phyloP scores from a whole-genome alignment of 2,888 invertebrate species.

The Euclidia mi region DNA sequence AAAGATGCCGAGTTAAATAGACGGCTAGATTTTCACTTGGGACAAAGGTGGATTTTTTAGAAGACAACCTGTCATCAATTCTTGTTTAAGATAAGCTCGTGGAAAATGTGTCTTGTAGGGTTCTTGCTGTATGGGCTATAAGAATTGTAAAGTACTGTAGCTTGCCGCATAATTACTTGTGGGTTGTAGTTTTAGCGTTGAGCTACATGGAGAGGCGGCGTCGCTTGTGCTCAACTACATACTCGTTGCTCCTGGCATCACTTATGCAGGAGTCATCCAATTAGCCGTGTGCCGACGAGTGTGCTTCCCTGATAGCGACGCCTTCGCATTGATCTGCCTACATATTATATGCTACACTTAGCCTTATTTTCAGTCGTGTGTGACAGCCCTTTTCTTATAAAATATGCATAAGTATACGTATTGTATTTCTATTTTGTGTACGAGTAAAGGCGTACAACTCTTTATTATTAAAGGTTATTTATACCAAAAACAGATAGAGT shows the following conservation, averaged over 20 bases:
- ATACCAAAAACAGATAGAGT: too few relatives aligned
- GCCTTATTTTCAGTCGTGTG: slow-evolving; percentile 29
- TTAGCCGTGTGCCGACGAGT: slow-evolving; percentile 56
- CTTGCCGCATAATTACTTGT: slow-evolving; percentile 41
- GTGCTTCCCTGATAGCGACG: slow-evolving; percentile 38
- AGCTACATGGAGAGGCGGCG: slow-evolving; percentile 20
- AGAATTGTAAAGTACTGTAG: slow-evolving; percentile 26
- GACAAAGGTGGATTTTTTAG: not conserved
- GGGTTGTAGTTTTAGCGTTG: slow-evolving; percentile 29
- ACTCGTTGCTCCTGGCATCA: slow-evolving; percentile 44
- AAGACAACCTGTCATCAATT: too few relatives aligned
- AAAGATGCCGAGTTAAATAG: too few relatives aligned
- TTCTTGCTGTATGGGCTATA: slow-evolving; percentile 3
- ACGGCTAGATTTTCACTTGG: not conserved
- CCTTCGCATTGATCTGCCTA: slow-evolving; percentile 32
- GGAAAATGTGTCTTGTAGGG: slow-evolving; percentile 14
- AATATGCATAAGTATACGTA: too few relatives aligned
- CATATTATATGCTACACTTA: slow-evolving; percentile 38
- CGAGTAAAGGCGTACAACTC: too few relatives aligned
- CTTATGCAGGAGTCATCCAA: slow-evolving; percentile 67
- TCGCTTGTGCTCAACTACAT: slow-evolving; percentile 40
- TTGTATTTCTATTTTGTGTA: too few relatives aligned
- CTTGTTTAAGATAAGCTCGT: slow-evolving; percentile 2
- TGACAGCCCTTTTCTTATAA: slow-evolving; percentile 6
- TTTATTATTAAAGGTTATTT: too few relatives aligned